phyloP scores from a whole-genome alignment of 2,113 vertebrate genomes.

The Cebus imitator region DNA sequence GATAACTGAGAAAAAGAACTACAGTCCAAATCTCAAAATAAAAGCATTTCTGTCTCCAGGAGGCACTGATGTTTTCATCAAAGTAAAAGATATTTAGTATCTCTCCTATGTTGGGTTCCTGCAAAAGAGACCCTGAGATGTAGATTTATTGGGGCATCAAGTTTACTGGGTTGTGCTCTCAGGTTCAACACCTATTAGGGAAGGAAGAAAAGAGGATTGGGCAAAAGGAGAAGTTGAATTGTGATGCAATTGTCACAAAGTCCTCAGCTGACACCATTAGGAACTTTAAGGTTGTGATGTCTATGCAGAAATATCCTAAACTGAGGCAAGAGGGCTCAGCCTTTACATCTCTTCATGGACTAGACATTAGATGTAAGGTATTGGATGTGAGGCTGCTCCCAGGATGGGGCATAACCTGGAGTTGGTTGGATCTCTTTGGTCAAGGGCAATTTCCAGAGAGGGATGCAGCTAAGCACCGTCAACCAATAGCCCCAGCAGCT shows the following conservation, averaged over 20 bases:
- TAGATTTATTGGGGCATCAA: background rate
- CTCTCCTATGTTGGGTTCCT: background rate
- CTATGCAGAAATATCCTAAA: background rate
- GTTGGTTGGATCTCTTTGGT: background rate
- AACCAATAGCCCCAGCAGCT: background rate
- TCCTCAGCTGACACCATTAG: background rate
- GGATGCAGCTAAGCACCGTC: background rate
- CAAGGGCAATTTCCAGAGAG: background rate
- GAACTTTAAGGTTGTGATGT: background rate
- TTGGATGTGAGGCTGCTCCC: background rate
- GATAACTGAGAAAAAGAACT: background rate
- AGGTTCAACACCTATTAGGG: background rate
- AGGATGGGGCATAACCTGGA: background rate
- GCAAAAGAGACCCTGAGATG: background rate
- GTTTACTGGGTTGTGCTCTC: background rate
- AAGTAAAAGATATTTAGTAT: background rate
- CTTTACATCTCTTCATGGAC: background rate
- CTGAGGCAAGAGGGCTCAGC: background rate
- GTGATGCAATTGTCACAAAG: background rate
- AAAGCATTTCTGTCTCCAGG: background rate
- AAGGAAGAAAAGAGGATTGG: background rate
- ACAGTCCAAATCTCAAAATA: background rate
- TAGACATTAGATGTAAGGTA: background rate
- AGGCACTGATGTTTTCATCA: background rate
- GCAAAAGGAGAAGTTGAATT: background rate